Percentiles rank a stretch among this genome's conserved stretches.
Conservation (phyloP, 2,888 invertebrate genomes). For the Oscheius myriophilus region DNA sequence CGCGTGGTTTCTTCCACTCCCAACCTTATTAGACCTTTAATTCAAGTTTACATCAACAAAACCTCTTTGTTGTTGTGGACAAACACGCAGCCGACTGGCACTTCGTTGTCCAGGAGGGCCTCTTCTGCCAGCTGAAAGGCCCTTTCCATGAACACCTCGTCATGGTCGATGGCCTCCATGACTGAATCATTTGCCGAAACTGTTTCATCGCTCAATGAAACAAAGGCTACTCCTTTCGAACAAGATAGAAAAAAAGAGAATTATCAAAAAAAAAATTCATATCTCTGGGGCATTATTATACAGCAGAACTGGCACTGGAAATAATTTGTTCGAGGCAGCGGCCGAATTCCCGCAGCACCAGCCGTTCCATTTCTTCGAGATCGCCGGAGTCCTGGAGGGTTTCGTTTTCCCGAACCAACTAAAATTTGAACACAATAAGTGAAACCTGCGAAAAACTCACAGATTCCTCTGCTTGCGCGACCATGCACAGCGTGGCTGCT, state of each 20-base stretch:
- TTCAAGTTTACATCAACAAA: not conserved
- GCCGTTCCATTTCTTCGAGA: slow-evolving; percentile 75
- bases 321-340: slow-evolving; percentile 93
- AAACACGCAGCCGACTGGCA: slow-evolving; percentile 96
- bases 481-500: slow-evolving; percentile 91
- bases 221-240: no score
- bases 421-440: not conserved
- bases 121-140: slow-evolving; percentile 77
- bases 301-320: slow-evolving; percentile 75
- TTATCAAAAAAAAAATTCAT: not conserved
- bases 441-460: slow-evolving; percentile 72
- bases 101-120: slow-evolving; percentile 85
- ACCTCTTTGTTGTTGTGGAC: slow-evolving; percentile 68
- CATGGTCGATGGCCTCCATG: not conserved
- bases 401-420: slow-evolving; percentile 1
- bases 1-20: slow-evolving; percentile 78
- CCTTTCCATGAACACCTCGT: slow-evolving; percentile 43
- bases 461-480: slow-evolving; percentile 89
- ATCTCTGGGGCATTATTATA: not conserved
- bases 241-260: not conserved
- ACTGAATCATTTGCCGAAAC: no score
- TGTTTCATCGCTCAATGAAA: no score
- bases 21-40: slow-evolving; percentile 75
- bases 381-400: no score
- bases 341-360: slow-evolving; percentile 92